Base-by-base conservation (phyloP, 2,888 invertebrate genomes). In the Drosophila meridionalis region DNA sequence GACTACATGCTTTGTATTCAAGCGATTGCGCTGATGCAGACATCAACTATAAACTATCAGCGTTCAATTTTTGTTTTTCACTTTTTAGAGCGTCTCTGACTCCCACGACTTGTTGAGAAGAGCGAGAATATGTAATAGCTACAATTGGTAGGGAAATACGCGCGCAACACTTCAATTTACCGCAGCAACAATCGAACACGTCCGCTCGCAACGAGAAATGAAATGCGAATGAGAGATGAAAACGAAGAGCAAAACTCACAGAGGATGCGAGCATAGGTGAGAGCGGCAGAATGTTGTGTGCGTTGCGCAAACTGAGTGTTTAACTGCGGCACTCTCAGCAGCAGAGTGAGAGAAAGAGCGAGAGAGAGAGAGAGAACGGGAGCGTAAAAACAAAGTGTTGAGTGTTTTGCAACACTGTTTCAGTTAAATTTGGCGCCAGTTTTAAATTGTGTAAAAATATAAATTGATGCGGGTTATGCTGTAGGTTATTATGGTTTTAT, bases 31-130 rank as follows among this genome's bases (percentile, higher is more conserved):
- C 9, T 30, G 8, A 32, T 50, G 14, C 4, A 32, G 50, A 20
- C 50, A 40, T 32, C 63, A 38, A 59, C 48, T 50, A 64, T 53
- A 30, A 50, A 26, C 26, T 45, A 58, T 14, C 45, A 34, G 34
- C 34, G 58, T 45, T 34, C 45, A 58, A 45, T 60, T 76, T 74
- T 76, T 30, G 80, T 28, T 14, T 7, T 42, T 20, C 78, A 12
- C n/a, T 69, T 70, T 69, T 57, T 73, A 56, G 76, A 65, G 70
- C 86, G 72, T 62, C 42, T 74, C 40, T 40, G 56, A 73, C 83
- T 78, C 87, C 86, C 69, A 84, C 83, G 83, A 87, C 83, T 83
- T 83, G 83, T 83, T 83, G 87, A 82, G 79, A 87, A 63, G 78
- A 81, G 67, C 83, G 72, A 83, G 71, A 72, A 73, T 73, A 64